These are phyloP conservation scores for Lethrus apterus DNA, from an alignment of 1,140 invertebrate genomes.

Conservation along the genomic window DNA sequence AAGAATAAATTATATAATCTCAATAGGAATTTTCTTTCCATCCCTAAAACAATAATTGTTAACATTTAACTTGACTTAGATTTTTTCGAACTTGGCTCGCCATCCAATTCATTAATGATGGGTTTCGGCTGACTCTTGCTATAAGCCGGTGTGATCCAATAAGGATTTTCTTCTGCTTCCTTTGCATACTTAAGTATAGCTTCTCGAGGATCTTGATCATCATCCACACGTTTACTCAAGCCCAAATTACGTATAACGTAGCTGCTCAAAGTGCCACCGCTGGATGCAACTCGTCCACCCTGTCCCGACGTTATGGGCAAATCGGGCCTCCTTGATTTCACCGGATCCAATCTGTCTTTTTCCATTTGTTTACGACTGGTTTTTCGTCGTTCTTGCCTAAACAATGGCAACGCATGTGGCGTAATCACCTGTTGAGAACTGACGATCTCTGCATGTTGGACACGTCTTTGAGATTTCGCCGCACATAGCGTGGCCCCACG, in stretches of 20 bases:
- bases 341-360: constrained; percentile 83
- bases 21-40: neutral
- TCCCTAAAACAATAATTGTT: neutral
- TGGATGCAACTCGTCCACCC: constrained; percentile 88
- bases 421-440: constrained; percentile 93
- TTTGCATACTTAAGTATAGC: constrained; percentile 96
- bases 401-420: constrained; percentile 92
- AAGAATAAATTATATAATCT: neutral
- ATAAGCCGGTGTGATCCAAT: constrained; percentile 88
- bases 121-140: neutral
- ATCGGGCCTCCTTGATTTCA: constrained; percentile 90
- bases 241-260: constrained; percentile 96
- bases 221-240: constrained; percentile 85
- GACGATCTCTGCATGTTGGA: constrained; percentile 77
- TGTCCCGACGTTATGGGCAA: constrained; percentile 90
- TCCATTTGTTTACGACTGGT: constrained; percentile 88
- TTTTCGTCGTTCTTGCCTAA: constrained; percentile 84
- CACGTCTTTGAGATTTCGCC: constrained; percentile 70
- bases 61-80: neutral
- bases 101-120: constrained; percentile 9
- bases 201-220: constrained; percentile 93
- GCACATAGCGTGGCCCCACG: constrained; percentile 89
- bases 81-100: neutral
- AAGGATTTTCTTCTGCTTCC: constrained; percentile 94
- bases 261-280: constrained; percentile 93